These are phyloP conservation scores for Spatulosminthurus flaviceps DNA, from an alignment of 2,888 invertebrate genomes.

Conservation along the genomic window DNA sequence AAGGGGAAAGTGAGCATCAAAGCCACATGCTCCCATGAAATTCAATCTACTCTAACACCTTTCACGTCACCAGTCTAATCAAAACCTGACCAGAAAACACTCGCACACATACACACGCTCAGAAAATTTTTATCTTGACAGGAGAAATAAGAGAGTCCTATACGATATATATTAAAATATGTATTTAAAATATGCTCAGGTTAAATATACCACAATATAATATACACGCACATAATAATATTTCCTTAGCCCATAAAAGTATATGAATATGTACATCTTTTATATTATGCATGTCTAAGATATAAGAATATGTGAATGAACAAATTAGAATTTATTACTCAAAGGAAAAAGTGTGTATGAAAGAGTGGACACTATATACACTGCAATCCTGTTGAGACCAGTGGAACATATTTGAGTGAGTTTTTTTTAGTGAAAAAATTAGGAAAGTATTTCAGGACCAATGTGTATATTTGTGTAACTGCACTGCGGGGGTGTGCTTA, in stretches of 20 bases:
- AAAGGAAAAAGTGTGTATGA: not conserved
- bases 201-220: too few species aligned
- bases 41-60: conserved; percentile 14
- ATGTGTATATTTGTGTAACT: not conserved
- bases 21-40: not conserved
- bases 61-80: not conserved
- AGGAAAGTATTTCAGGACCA: not conserved
- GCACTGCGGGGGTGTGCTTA: conserved; percentile 18
- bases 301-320: not conserved
- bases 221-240: too few species aligned
- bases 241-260: too few species aligned
- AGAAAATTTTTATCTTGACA: not conserved
- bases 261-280: too few species aligned
- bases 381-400: not conserved
- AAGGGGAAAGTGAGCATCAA: not conserved
- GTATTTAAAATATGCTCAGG: too few species aligned
- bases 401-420: not conserved
- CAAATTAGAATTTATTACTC: not conserved
- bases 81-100: not conserved
- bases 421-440: too few species aligned
- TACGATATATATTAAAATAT: too few species aligned
- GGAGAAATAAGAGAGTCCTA: not conserved
- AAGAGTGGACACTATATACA: not conserved
- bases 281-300: too few species aligned
- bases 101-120: too few species aligned